Percentiles rank a stretch among this genome's conserved stretches.
These are phyloP conservation scores for Copsychus sechellarum DNA, from an alignment of 2,113 vertebrate species.

Conservation along the genomic window DNA sequence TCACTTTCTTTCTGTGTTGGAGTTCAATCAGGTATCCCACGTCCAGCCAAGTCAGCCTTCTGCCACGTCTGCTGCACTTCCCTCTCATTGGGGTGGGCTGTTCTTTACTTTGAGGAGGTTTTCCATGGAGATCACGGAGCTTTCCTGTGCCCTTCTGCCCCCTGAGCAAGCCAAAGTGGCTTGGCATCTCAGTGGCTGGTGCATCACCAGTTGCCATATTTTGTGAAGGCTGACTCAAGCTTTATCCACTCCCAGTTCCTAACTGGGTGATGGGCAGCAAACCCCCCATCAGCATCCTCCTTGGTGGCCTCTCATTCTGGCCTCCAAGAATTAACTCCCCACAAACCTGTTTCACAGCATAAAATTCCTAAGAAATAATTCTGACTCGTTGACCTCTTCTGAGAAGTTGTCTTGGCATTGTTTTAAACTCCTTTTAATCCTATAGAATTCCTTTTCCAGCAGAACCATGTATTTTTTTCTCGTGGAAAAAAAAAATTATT, in stretches of 20 bases:
- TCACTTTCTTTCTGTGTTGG: neutral
- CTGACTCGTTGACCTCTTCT: neutral
- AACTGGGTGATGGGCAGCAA: neutral
- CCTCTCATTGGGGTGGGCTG: neutral
- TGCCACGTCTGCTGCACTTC: neutral
- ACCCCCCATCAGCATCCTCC: neutral
- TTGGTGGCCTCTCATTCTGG: neutral
- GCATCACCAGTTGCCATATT: neutral
- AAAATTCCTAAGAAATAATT: neutral
- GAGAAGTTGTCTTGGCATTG: neutral
- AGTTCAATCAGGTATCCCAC: neutral
- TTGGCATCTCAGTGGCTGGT: rapidly evolving
- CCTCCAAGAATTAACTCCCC: neutral
- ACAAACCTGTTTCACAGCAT: neutral
- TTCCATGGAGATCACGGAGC: neutral
- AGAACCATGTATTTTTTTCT: neutral
- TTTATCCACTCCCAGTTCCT: neutral
- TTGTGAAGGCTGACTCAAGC: neutral
- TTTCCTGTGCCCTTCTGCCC: neutral
- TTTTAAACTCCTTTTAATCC: neutral
- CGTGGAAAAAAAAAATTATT: rapidly evolving
- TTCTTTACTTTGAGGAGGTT: neutral
- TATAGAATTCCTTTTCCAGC: neutral
- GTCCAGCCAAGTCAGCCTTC: slow-evolving; percentile 3
- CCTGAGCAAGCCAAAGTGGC: neutral